These are phyloP conservation scores for Temnothorax nylanderi DNA, from an alignment of 1,140 invertebrate genomes.

Conservation along the genomic window DNA sequence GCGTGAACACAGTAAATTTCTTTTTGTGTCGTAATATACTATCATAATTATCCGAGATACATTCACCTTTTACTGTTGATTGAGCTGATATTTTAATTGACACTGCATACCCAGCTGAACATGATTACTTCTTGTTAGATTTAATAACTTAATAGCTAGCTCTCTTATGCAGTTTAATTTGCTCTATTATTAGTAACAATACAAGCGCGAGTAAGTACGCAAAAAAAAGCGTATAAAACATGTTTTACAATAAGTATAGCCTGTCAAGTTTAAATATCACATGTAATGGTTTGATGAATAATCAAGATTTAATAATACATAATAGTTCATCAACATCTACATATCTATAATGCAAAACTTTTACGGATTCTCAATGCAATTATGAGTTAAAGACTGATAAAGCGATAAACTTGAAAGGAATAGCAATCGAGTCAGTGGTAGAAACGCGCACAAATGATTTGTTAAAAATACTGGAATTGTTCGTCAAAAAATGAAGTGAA, in stretches of 20 bases:
- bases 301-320: neutral
- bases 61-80: slow-evolving; percentile 5
- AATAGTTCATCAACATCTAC: neutral
- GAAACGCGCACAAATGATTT: neutral
- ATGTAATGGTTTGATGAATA: neutral
- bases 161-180: neutral
- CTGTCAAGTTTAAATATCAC: neutral
- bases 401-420: neutral
- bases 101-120: neutral
- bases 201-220: neutral
- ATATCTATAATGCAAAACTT: neutral
- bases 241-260: slow-evolving; percentile 5
- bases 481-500: neutral
- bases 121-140: slow-evolving; percentile 5
- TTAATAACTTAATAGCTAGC: slow-evolving; percentile 9
- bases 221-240: neutral
- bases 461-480: neutral
- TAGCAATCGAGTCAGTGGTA: neutral
- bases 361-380: neutral
- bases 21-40: neutral
- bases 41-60: slow-evolving; percentile 1
- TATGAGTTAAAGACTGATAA: neutral
- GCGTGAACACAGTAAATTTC: neutral
- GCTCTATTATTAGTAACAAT: slow-evolving; percentile 26
- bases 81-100: slow-evolving; percentile 2